These are phyloP conservation scores for Craniophora ligustri DNA, from an alignment of 2,888 invertebrate genomes.

Conservation along the genomic window DNA sequence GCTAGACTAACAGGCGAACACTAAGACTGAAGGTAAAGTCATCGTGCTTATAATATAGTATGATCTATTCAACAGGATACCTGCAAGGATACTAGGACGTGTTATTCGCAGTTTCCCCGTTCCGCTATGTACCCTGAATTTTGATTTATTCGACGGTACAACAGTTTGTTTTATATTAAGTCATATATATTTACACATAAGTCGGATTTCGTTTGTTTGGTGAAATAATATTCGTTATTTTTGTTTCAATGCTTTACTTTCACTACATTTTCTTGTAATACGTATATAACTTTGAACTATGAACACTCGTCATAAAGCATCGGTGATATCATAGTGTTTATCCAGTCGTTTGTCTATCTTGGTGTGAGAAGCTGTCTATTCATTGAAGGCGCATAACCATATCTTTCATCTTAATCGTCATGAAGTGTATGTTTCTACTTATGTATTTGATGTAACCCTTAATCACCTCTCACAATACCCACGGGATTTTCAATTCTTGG, in stretches of 20 bases:
- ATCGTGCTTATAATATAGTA: conserved; percentile 57
- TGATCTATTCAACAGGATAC: conserved; percentile 61
- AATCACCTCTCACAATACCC: conserved; percentile 4
- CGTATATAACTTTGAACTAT: too few species aligned
- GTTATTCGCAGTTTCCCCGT: conserved; percentile 69
- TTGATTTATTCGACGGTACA: conserved; percentile 58
- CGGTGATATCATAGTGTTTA: conserved; percentile 14
- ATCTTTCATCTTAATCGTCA: conserved; percentile 16
- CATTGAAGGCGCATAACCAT: conserved; percentile 1
- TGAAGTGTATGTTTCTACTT: not conserved
- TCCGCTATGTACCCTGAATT: conserved; percentile 80
- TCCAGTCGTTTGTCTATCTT: conserved; percentile 7
- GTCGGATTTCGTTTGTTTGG: too few species aligned
- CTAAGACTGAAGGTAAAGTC: conserved; percentile 37
- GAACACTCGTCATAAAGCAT: conserved; percentile 11
- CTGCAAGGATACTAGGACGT: conserved; percentile 43
- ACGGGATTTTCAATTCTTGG: conserved; percentile 1
- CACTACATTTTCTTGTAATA: too few species aligned
- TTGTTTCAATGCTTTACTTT: too few species aligned
- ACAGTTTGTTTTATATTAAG: conserved; percentile 9
- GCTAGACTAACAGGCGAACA: conserved; percentile 15
- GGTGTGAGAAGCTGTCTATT: conserved; percentile 17
- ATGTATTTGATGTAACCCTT: conserved; percentile 2
- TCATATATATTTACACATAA: not conserved
- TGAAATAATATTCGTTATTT: too few species aligned